Evolutionary conservation across 2,797 vertebrate genomes (phyloP), one percentile per base, ranked within the genome.

Genomic region (Ispidina lecontei): DNA sequence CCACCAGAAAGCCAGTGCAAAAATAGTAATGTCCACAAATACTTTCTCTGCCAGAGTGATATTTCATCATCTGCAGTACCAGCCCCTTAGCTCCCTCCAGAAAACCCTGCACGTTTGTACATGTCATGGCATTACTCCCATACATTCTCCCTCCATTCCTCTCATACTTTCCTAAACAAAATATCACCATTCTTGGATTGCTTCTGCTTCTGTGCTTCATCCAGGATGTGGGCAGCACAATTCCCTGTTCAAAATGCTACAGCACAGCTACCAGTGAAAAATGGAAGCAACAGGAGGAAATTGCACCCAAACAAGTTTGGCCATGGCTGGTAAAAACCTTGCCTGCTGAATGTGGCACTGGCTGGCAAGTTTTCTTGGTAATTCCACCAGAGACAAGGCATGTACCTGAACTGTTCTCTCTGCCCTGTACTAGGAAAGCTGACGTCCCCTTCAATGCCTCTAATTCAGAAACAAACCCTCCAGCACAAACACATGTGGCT

Each of bases 351-450:
- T 2, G 6, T 7, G 41, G 37, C 23, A 51, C 37, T 7, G 14
- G 25, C 52, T 69, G 43, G 29, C 28, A 60, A 60, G 4, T 47
- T 43, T 33, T 52, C 10, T 55, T 10, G 9, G 18, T 33, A 54
- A 46, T 46, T 80, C 58, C 47, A 41, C 7, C 10, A 37, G 59
- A 37, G 5, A n/a, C 22, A 58, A 76, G 47, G 25, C 25, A 9
- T 1, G 7, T 20, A 33, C 9, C 44, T 76, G 29, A 69, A 39
- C 19, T 37, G 19, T 44, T 68, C 5, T 33, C 39, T 51, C 18
- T 70, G 22, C 12, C 11, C 28, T 2, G 2, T 10, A 7, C 7
- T 7, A 26, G 58, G 12, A 62, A 22, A 65, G 2, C 0, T 23
- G 0, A 0, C 33, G 19, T 10, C 19, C 18, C 10, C 18, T 31